Conservation (phyloP, 2,797 vertebrate species). For the Sarcoramphus papa region DNA sequence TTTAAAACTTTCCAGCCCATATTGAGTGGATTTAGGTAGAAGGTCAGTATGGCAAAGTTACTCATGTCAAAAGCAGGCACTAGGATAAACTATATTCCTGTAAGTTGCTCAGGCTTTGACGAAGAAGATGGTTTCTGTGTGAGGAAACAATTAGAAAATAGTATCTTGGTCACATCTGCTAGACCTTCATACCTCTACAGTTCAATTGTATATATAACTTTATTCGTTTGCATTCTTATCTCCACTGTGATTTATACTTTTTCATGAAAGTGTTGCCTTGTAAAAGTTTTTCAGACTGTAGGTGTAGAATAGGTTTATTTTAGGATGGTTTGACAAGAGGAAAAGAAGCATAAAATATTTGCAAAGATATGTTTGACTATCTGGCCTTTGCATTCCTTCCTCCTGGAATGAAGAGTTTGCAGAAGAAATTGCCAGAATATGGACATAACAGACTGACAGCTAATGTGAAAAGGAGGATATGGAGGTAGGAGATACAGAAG, state of each 20-base stretch:
- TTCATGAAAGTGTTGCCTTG: neutral
- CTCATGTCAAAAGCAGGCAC: neutral
- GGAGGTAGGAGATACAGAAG: neutral
- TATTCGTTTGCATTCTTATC: neutral
- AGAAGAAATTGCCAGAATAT: neutral
- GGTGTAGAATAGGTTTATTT: conserved; percentile 28
- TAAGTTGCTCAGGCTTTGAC: neutral
- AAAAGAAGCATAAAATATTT: conserved; percentile 28
- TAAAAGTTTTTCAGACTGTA: neutral
- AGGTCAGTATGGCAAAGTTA: neutral
- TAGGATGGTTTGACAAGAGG: neutral
- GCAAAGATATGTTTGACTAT: neutral
- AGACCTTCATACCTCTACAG: neutral
- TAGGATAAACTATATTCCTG: neutral
- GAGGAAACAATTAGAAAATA: conserved; percentile 10
- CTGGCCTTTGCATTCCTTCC: conserved; percentile 26
- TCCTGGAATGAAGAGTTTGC: neutral
- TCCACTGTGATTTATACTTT: neutral
- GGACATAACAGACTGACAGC: neutral
- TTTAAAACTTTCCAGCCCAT: rapidly evolving
- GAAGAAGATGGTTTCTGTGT: neutral
- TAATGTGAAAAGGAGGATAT: neutral
- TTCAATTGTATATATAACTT: neutral
- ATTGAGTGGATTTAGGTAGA: neutral
- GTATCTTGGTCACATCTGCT: neutral